Evolutionary conservation across 2,888 invertebrate genomes (phyloP).

Genomic region (Yponomeuta plumbellus): DNA sequence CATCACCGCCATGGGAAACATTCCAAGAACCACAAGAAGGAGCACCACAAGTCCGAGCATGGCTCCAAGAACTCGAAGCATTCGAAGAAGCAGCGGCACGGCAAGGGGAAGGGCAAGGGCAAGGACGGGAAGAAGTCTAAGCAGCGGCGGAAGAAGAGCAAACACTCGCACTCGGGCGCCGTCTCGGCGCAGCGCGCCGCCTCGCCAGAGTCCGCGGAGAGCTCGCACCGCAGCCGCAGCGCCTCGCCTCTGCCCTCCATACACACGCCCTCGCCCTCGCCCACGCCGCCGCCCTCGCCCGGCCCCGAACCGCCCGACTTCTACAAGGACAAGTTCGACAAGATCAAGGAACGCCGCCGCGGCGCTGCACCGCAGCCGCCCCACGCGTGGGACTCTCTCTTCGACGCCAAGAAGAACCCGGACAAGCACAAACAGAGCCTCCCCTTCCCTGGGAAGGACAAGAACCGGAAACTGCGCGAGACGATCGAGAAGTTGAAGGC

Average conservation of each 20-base stretch:
- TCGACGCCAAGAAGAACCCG: constrained; percentile 61
- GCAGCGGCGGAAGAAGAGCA: constrained; percentile 65
- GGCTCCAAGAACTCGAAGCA: constrained; percentile 43
- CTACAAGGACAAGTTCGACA: constrained; percentile 78
- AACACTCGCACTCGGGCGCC: constrained; percentile 39
- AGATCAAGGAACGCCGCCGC: constrained; percentile 77
- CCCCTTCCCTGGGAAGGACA: constrained; percentile 60
- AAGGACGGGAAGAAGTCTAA: constrained; percentile 69
- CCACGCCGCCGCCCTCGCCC: constrained; percentile 39
- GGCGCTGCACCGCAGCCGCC: constrained; percentile 50
- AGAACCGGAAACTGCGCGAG: constrained; percentile 69
- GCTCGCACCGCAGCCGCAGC: constrained; percentile 60
- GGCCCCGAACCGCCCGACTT: constrained; percentile 53
- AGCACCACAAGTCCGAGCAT: constrained; percentile 50
- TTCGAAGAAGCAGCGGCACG: constrained; percentile 55
- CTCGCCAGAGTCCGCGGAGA: constrained; percentile 58
- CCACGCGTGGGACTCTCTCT: constrained; percentile 65
- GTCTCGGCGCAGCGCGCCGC: constrained; percentile 38
- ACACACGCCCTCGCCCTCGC: constrained; percentile 61
- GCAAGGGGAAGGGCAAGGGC: constrained; percentile 59
- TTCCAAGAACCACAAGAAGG: constrained; percentile 62
- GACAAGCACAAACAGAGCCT: constrained; percentile 58
- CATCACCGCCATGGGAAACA: constrained; percentile 68
- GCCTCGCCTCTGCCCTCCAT: constrained; percentile 68
- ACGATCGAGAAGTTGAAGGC: constrained; percentile 81